phyloP scores from a whole-genome alignment of 30 jellyfish, hydroid and myxozoan species.

The Aurelia sp. region DNA sequence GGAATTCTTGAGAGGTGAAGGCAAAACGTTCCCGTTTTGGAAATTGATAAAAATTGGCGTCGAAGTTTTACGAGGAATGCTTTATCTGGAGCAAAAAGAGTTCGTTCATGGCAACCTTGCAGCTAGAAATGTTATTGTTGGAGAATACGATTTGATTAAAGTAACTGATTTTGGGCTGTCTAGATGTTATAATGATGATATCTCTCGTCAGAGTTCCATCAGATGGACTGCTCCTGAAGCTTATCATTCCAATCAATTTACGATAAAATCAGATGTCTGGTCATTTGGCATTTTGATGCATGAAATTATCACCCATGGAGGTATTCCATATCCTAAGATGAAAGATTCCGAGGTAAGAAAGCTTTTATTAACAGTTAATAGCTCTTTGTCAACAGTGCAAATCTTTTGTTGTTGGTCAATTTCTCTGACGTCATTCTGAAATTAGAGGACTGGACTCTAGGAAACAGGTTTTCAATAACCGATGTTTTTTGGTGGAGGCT shows the following conservation, averaged over 20 bases:
- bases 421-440: too few relatives aligned
- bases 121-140: conserved; percentile 95
- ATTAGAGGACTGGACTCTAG: too few relatives aligned
- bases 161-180: conserved; percentile 97
- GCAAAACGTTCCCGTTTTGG: conserved; percentile 47
- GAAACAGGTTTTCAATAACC: too few relatives aligned
- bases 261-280: conserved; percentile 99
- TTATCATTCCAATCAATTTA: conserved; percentile 77
- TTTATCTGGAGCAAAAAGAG: conserved; percentile 77
- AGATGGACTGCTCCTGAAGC: conserved; percentile 99
- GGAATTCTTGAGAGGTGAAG: conserved; percentile 89
- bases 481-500: too few relatives aligned
- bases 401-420: too few relatives aligned
- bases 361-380: too few relatives aligned
- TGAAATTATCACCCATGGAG: conserved; percentile 90
- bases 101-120: conserved; percentile 95
- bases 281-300: conserved; percentile 96
- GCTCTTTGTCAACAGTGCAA: too few relatives aligned
- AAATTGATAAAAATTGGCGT: conserved; percentile 81
- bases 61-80: conserved; percentile 97
- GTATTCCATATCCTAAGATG: conserved; percentile 98
- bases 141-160: conserved; percentile 79
- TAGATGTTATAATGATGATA: conserved; percentile 89
- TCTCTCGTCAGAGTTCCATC: conserved; percentile 85
- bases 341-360: conserved; percentile 85